Percentiles rank a stretch among this genome's conserved stretches.
These are phyloP conservation scores for Daboia siamensis DNA, from an alignment of 2,113 vertebrate species.

Conservation along the genomic window DNA sequence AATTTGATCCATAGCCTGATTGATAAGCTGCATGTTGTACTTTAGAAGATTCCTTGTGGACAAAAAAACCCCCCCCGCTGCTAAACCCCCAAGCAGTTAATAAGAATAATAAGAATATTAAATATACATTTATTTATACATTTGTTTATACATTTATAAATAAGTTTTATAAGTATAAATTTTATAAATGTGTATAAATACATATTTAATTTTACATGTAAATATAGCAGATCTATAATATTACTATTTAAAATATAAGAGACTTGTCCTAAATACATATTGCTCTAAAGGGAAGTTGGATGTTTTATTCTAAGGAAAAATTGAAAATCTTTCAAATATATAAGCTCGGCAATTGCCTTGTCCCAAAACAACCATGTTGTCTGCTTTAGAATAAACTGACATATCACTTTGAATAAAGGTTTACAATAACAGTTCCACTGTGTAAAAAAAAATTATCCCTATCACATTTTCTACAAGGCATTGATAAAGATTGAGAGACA, in stretches of 20 bases:
- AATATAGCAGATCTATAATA: neutral
- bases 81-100: neutral
- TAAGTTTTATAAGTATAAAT: neutral
- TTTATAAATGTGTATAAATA: neutral
- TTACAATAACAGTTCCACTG: constrained; percentile 15
- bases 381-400: neutral
- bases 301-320: neutral
- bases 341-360: neutral
- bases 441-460: constrained; percentile 3
- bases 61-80: neutral
- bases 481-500: constrained; percentile 48
- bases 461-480: constrained; percentile 43
- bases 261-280: neutral
- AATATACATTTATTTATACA: neutral
- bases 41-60: neutral
- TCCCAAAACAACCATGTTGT: neutral
- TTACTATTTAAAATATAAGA: neutral
- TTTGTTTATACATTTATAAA: neutral
- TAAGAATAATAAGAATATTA: neutral
- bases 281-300: neutral
- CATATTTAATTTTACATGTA: neutral
- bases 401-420: neutral
- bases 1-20: neutral
- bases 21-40: neutral
- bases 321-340: neutral